Conservation (phyloP, 2,113 vertebrate species). For the Pseudopodoces humilis region DNA sequence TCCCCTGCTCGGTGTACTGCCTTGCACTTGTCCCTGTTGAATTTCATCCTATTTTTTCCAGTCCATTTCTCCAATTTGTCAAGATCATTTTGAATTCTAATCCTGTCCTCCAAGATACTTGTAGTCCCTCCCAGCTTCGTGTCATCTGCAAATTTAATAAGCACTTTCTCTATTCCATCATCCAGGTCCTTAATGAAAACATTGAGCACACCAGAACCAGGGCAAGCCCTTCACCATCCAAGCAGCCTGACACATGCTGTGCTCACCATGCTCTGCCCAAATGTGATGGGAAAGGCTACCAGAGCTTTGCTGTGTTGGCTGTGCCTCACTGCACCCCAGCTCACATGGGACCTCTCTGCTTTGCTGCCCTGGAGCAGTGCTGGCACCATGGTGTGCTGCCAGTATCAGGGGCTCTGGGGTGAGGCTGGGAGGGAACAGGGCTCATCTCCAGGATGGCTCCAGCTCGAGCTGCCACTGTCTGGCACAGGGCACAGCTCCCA, state of each 20-base stretch:
- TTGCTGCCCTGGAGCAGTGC: fast-evolving
- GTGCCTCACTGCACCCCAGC: not conserved
- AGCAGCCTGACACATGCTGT: fast-evolving
- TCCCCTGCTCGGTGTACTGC: not conserved
- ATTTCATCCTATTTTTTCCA: slow-evolving; percentile 67
- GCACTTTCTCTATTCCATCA: slow-evolving; percentile 48
- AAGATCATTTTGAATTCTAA: slow-evolving; percentile 65
- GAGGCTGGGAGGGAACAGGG: not conserved
- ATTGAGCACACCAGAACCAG: slow-evolving; percentile 20
- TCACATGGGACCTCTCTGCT: not conserved
- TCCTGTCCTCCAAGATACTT: slow-evolving; percentile 60
- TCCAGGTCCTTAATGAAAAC: slow-evolving; percentile 50
- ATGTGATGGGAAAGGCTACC: not conserved
- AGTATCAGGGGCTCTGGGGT: not conserved
- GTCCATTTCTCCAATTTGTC: slow-evolving; percentile 70
- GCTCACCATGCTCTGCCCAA: not conserved
- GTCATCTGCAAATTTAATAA: slow-evolving; percentile 72
- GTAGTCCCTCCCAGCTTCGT: slow-evolving; percentile 61
- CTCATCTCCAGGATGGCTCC: fast-evolving
- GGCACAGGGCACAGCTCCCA: not conserved
- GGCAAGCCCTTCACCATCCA: not conserved
- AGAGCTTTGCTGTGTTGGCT: not conserved
- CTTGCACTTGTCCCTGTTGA: slow-evolving; percentile 44
- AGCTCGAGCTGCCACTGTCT: not conserved
- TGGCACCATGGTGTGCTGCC: not conserved